A percentile compares a stretch with the other conserved stretches of the same genome.
Conservation (phyloP, 2,888 invertebrate genomes). For the Chalcis sispes region DNA sequence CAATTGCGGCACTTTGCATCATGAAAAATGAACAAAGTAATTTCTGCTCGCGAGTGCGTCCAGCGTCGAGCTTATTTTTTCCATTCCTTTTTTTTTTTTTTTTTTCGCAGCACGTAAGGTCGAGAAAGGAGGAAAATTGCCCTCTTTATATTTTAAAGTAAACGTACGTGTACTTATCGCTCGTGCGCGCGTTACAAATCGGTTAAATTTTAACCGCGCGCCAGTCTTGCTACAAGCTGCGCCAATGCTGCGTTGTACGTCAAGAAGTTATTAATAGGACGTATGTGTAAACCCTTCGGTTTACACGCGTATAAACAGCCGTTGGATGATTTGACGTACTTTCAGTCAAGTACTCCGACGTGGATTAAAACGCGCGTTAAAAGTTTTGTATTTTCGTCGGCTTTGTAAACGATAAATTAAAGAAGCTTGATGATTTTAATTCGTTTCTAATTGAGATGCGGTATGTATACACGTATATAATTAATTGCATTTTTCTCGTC, state of each 20-base stretch:
- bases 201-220: slow-evolving; percentile 2
- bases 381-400: too few species aligned
- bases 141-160: too few species aligned
- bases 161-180: neutral
- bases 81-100: too few species aligned
- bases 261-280: slow-evolving; percentile 25
- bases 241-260: neutral
- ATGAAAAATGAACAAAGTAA: slow-evolving; percentile 2
- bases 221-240: neutral
- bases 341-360: neutral
- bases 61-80: too few species aligned
- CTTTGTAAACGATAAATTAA: too few species aligned
- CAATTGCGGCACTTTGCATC: slow-evolving; percentile 10
- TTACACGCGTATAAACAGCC: neutral
- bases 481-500: too few species aligned
- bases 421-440: too few species aligned
- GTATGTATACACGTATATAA: too few species aligned
- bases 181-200: neutral
- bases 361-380: neutral
- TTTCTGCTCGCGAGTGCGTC: neutral
- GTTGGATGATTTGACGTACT: neutral
- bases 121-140: too few species aligned
- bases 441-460: too few species aligned
- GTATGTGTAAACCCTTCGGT: slow-evolving; percentile 5
- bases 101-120: too few species aligned